These are phyloP conservation scores for Siniperca scherzeri DNA, from an alignment of 2,797 vertebrate genomes.

Conservation along the genomic window DNA sequence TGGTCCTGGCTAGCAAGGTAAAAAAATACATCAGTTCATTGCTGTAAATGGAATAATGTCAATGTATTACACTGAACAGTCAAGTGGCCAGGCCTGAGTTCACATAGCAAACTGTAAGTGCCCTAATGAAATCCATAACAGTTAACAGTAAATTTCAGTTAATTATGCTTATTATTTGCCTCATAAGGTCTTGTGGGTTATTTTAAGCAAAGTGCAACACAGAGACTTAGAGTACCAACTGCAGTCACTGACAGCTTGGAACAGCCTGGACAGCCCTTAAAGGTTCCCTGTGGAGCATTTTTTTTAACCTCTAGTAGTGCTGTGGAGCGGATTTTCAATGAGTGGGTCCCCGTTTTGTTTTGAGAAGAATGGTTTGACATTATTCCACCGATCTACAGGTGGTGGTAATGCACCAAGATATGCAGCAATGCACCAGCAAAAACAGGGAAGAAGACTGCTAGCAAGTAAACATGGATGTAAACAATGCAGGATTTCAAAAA, in stretches of 20 bases:
- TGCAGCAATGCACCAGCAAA: neutral
- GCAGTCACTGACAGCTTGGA: neutral
- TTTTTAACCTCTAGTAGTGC: neutral
- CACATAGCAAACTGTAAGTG: conserved; percentile 6
- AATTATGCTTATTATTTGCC: neutral
- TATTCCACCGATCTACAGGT: neutral
- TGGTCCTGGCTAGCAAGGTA: neutral
- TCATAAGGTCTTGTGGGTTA: neutral
- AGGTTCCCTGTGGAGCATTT: neutral
- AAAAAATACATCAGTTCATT: conserved; percentile 1
- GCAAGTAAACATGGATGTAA: neutral
- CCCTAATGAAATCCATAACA: conserved; percentile 19
- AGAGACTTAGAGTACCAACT: neutral
- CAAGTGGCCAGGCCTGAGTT: conserved; percentile 13
- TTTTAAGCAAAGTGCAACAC: neutral
- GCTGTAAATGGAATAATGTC: conserved; percentile 12
- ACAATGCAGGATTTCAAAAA: neutral
- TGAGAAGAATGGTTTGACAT: neutral
- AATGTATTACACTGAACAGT: neutral
- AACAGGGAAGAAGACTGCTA: neutral
- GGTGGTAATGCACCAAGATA: neutral
- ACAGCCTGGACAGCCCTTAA: neutral
- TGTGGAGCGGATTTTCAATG: neutral
- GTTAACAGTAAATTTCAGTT: conserved; percentile 18
- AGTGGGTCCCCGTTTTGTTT: neutral